phyloP scores from a whole-genome alignment of 1,140 invertebrate genomes.

The Agrilus planipennis region DNA sequence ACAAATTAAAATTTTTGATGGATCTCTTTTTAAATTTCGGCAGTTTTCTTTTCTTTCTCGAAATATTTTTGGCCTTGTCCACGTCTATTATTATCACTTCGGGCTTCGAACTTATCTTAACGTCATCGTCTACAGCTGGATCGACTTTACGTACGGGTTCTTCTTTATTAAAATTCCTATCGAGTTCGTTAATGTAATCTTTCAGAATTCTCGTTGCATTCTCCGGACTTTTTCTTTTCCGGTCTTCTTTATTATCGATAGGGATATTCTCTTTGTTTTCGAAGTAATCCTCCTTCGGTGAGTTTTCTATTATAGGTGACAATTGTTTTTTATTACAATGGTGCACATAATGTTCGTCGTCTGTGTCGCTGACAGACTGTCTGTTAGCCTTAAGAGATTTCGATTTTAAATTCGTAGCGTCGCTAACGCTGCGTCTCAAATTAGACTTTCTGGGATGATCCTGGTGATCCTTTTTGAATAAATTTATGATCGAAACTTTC shows the following conservation, averaged over 20 bases:
- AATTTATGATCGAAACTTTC: conserved; percentile 43
- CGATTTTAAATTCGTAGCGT: conserved; percentile 47
- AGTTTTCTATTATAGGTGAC: conserved; percentile 63
- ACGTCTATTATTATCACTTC: conserved; percentile 29
- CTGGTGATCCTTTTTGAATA: conserved; percentile 40
- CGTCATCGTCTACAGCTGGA: conserved; percentile 9
- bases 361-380: conserved; percentile 34
- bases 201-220: conserved; percentile 24
- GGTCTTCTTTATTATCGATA: background rate
- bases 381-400: conserved; percentile 36
- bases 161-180: conserved; percentile 23
- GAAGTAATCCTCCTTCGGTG: conserved; percentile 55
- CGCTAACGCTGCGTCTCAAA: conserved; percentile 51
- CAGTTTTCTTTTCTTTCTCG: conserved; percentile 10
- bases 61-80: conserved; percentile 29
- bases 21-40: conserved; percentile 18
- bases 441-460: conserved; percentile 33
- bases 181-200: conserved; percentile 27
- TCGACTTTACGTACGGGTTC: conserved; percentile 18
- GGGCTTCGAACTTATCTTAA: too few relatives aligned
- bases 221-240: conserved; percentile 7
- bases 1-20: conserved; percentile 13
- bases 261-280: conserved; percentile 9
- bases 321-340: conserved; percentile 44
- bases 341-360: conserved; percentile 18